A percentile compares a stretch with the other conserved stretches of the same genome.
Conservation (phyloP, 2,113 vertebrate species). For the Rhabdornis inornatus region DNA sequence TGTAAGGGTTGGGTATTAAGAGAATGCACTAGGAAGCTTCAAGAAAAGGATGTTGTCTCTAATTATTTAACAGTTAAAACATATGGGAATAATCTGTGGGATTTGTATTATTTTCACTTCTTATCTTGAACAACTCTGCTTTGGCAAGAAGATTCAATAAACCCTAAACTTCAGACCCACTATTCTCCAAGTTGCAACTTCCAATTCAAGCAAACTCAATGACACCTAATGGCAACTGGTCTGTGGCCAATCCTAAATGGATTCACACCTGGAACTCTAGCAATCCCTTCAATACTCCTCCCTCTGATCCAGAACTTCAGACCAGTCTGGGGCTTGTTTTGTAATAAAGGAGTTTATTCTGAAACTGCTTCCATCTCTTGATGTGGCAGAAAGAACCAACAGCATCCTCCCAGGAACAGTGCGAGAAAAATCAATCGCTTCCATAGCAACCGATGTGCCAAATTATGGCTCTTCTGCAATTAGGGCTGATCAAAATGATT, state of each 20-base stretch:
- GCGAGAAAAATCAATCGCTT: background rate
- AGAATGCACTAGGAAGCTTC: background rate
- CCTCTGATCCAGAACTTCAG: background rate
- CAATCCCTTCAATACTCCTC: accelerated
- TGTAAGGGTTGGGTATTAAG: background rate
- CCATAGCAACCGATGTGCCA: background rate
- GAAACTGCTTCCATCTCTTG: background rate
- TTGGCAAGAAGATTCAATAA: background rate
- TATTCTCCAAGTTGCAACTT: background rate
- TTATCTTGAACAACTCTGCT: background rate
- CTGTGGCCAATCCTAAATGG: background rate
- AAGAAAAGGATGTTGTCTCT: background rate
- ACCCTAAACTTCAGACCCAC: background rate
- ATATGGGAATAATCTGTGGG: background rate
- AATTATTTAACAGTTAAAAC: background rate
- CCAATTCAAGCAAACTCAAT: background rate
- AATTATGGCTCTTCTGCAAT: background rate
- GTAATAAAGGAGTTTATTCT: background rate
- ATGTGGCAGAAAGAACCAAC: background rate
- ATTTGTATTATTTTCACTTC: background rate
- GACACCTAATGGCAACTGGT: accelerated
- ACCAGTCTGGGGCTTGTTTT: too few relatives aligned
- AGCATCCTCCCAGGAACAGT: background rate
- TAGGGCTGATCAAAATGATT: background rate
- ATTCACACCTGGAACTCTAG: background rate